These are phyloP conservation scores for Acipenser transmontanus DNA, from an alignment of 2,797 vertebrate genomes.

Conservation along the genomic window DNA sequence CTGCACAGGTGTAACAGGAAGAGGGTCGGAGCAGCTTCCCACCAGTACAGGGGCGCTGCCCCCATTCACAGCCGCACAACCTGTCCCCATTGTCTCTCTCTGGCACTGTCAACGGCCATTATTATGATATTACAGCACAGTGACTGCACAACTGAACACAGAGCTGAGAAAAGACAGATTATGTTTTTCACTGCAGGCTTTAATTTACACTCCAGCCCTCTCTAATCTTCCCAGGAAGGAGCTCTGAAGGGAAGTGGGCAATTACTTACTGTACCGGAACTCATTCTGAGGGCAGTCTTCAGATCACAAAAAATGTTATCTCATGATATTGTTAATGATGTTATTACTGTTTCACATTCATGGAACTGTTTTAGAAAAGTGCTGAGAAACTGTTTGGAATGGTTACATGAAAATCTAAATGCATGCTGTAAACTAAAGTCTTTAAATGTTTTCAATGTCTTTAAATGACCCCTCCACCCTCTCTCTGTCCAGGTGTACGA, in stretches of 20 bases:
- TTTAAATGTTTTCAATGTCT: too few species aligned
- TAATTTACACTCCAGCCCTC: slow-evolving; percentile 17
- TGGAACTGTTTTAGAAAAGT: too few species aligned
- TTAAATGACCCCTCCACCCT: slow-evolving; percentile 13
- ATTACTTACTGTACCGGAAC: too few species aligned
- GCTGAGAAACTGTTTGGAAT: too few species aligned
- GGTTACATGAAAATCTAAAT: too few species aligned
- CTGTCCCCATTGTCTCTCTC: slow-evolving; percentile 39
- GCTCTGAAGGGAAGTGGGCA: background rate
- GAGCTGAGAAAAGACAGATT: slow-evolving; percentile 31
- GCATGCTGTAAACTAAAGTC: too few species aligned
- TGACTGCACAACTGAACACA: slow-evolving; percentile 56
- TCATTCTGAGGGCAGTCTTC: too few species aligned
- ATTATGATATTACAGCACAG: slow-evolving; percentile 62
- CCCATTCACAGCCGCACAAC: slow-evolving; percentile 37
- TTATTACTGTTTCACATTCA: too few species aligned
- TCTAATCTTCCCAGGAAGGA: slow-evolving; percentile 47
- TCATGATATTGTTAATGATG: too few species aligned
- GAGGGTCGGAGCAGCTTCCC: slow-evolving; percentile 40
- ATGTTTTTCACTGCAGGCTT: slow-evolving; percentile 4
- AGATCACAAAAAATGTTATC: too few species aligned
- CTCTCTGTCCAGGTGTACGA: slow-evolving; percentile 39
- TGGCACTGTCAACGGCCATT: slow-evolving; percentile 28
- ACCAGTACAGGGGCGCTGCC: slow-evolving; percentile 25
- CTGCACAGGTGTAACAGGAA: slow-evolving; percentile 53